Conservation (phyloP, 2,797 vertebrate species). For the Enteromius paludinosus region DNA sequence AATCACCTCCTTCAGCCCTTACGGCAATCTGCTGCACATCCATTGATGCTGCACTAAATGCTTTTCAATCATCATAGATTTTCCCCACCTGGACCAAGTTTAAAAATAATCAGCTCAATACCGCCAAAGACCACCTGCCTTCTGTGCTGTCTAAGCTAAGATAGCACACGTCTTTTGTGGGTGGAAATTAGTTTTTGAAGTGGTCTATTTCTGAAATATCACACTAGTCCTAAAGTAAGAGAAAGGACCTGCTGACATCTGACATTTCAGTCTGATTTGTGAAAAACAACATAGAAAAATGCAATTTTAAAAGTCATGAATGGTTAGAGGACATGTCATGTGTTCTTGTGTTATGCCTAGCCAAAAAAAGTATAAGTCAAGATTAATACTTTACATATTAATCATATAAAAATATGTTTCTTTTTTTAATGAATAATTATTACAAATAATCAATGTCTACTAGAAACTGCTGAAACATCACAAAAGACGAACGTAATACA, state of each 20-base stretch:
- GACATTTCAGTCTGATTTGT: slow-evolving; percentile 41
- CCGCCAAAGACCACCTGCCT: slow-evolving; percentile 56
- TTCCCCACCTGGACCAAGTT: slow-evolving; percentile 57
- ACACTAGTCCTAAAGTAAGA: slow-evolving; percentile 14
- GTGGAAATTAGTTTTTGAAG: slow-evolving; percentile 6
- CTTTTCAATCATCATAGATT: slow-evolving; percentile 66
- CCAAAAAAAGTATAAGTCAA: background rate
- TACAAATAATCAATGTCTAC: background rate
- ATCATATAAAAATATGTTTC: background rate
- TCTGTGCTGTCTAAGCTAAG: background rate
- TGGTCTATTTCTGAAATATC: slow-evolving; percentile 13
- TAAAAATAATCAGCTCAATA: slow-evolving; percentile 56
- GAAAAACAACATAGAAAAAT: slow-evolving; percentile 4
- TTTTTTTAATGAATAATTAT: background rate
- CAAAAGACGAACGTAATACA: background rate
- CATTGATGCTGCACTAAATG: slow-evolving; percentile 59
- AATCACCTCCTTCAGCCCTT: slow-evolving; percentile 53
- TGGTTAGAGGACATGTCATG: slow-evolving; percentile 34
- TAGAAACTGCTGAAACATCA: background rate
- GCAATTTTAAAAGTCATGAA: slow-evolving; percentile 16
- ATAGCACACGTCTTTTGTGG: background rate
- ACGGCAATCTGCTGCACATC: slow-evolving; percentile 55
- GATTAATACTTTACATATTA: background rate
- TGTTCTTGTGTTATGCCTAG: background rate
- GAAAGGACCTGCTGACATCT: slow-evolving; percentile 8